phyloP scores from a whole-genome alignment of 2,888 invertebrate species.

The Sinodicranocentrus sp. region DNA sequence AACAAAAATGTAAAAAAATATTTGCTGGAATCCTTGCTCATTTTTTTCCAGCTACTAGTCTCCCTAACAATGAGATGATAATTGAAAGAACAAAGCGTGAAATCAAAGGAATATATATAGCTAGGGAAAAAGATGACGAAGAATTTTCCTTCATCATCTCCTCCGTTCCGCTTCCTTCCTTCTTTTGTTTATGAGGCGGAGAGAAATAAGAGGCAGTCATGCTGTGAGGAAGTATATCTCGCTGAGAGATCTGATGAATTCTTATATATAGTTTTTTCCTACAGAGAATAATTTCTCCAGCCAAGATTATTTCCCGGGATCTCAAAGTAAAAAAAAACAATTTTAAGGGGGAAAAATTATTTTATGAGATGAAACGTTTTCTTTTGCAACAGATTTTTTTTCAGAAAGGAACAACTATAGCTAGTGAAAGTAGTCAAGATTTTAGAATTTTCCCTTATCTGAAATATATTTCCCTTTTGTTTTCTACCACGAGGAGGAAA shows the following conservation, averaged over 20 bases:
- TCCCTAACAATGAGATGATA: slow-evolving; percentile 60
- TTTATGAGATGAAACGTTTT: no score
- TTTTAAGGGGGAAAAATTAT: no score
- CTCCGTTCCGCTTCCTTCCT: neutral
- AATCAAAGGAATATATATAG: slow-evolving; percentile 63
- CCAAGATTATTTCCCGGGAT: slow-evolving; percentile 16
- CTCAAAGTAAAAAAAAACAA: no score
- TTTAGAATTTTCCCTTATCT: no score
- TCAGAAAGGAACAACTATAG: no score
- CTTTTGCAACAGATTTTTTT: no score
- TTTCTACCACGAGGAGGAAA: no score
- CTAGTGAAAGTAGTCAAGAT: no score
- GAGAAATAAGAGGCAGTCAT: no score
- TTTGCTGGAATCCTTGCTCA: neutral
- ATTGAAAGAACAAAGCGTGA: slow-evolving; percentile 68
- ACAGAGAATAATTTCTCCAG: neutral
- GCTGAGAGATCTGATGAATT: slow-evolving; percentile 52
- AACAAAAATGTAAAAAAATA: neutral
- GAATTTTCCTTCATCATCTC: slow-evolving; percentile 5
- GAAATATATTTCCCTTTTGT: no score
- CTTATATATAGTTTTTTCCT: slow-evolving; percentile 44
- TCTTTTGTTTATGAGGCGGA: slow-evolving; percentile 58
- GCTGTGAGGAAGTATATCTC: slow-evolving; percentile 59
- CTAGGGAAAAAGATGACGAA: neutral
- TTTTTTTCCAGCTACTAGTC: slow-evolving; percentile 47